Evolutionary conservation across 2,797 vertebrate genomes (phyloP).

Genomic region (Bryconaethiops microstoma): DNA sequence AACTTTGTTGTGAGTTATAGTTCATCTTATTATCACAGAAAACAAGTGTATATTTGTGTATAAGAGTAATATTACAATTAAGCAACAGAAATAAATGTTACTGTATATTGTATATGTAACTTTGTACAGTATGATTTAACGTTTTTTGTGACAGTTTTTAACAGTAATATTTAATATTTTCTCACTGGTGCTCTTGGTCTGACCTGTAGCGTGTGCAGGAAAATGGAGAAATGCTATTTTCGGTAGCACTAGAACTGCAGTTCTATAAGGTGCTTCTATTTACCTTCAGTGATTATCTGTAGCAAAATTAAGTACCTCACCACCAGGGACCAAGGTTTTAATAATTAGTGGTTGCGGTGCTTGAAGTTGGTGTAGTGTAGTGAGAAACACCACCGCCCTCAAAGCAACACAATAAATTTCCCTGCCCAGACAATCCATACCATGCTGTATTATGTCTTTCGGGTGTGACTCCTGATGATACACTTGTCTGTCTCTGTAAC

Average conservation of each 20-base stretch:
- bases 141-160: slow-evolving; percentile 65
- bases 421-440: neutral
- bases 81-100: slow-evolving; percentile 77
- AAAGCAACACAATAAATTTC: neutral
- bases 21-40: slow-evolving; percentile 72
- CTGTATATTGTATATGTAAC: slow-evolving; percentile 83
- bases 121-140: slow-evolving; percentile 81
- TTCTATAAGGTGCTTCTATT: slow-evolving; percentile 42
- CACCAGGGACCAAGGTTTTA: neutral
- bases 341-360: neutral
- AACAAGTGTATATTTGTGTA: slow-evolving; percentile 88
- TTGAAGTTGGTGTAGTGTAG: neutral
- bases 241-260: slow-evolving; percentile 56
- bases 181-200: slow-evolving; percentile 73
- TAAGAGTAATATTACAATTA: slow-evolving; percentile 84
- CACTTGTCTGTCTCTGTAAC: neutral
- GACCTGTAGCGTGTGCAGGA: slow-evolving; percentile 71
- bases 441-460: neutral
- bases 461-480: neutral
- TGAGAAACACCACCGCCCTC: neutral
- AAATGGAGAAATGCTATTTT: slow-evolving; percentile 64
- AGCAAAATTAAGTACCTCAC: slow-evolving; percentile 32
- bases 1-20: slow-evolving; percentile 71
- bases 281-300: slow-evolving; percentile 4
- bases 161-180: slow-evolving; percentile 74